Evolutionary conservation across 2,797 vertebrate genomes (phyloP).

Genomic region (Molossus alvarezi): DNA sequence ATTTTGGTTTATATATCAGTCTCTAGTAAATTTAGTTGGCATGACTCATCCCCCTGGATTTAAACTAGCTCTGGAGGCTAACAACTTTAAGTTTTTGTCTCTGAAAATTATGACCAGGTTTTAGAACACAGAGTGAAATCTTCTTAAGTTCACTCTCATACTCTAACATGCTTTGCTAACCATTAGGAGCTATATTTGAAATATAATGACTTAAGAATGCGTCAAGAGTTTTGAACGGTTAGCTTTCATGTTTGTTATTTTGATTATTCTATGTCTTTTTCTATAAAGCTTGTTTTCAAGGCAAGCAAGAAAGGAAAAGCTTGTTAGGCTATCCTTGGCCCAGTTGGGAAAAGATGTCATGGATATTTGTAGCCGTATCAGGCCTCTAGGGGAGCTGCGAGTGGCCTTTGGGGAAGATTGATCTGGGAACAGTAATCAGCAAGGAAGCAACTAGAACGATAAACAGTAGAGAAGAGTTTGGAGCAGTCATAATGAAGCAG

Average conservation of each 20-base stretch:
- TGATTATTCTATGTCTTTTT: constrained; percentile 29
- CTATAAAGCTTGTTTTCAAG: constrained; percentile 9
- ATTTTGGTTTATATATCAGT: background rate
- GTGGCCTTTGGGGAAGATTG: constrained; percentile 10
- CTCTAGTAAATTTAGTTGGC: background rate
- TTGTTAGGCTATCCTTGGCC: background rate
- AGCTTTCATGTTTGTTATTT: constrained; percentile 32
- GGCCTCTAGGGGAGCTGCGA: background rate
- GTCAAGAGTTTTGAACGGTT: background rate
- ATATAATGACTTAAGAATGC: background rate
- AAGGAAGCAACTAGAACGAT: background rate
- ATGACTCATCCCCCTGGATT: constrained; percentile 1
- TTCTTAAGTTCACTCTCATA: constrained; percentile 5
- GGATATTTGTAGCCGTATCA: background rate
- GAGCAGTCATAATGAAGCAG: background rate
- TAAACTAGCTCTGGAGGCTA: background rate
- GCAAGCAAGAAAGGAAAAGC: background rate
- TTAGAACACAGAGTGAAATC: background rate
- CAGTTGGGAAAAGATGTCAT: background rate
- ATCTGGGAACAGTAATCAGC: background rate
- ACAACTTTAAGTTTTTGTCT: constrained; percentile 39
- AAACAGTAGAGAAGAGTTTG: background rate
- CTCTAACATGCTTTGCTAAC: constrained; percentile 15
- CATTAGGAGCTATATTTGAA: constrained; percentile 26
- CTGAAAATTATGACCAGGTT: constrained; percentile 7